Conservation (phyloP, 1,140 invertebrate species). For the Rhagoletis pomonella region DNA sequence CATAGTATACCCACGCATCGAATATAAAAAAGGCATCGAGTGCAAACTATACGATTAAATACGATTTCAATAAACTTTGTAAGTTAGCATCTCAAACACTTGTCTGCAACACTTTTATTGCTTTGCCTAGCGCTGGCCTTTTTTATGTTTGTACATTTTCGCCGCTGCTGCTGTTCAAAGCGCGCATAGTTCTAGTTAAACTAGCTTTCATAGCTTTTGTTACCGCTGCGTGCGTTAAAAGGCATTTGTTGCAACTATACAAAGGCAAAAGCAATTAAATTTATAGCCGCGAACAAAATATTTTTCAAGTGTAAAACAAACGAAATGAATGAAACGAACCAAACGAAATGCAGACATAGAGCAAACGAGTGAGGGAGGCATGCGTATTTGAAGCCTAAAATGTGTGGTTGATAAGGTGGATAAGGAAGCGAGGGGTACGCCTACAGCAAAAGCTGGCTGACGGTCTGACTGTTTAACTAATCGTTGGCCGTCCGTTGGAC, state of each 20-base stretch:
- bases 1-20: too few species aligned
- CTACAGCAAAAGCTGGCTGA: background rate
- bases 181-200: background rate
- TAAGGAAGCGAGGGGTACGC: background rate
- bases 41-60: too few species aligned
- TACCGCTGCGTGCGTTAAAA: background rate
- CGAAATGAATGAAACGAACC: slow-evolving; percentile 58
- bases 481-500: background rate
- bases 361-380: background rate
- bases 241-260: background rate
- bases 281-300: slow-evolving; percentile 73
- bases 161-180: too few species aligned
- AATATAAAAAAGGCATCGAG: too few species aligned
- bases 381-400: background rate
- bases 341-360: background rate
- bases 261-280: slow-evolving; percentile 70
- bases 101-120: too few species aligned
- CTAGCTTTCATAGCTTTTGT: background rate
- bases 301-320: slow-evolving; percentile 73
- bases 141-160: too few species aligned
- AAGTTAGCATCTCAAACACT: too few species aligned
- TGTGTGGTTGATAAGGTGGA: background rate
- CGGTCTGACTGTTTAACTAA: too few species aligned
- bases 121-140: too few species aligned
- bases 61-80: too few species aligned